Percentiles rank a stretch among this genome's conserved stretches.
Evolutionary conservation across 2,888 invertebrate genomes (phyloP).

Genomic region (Dendrolimus pini): DNA sequence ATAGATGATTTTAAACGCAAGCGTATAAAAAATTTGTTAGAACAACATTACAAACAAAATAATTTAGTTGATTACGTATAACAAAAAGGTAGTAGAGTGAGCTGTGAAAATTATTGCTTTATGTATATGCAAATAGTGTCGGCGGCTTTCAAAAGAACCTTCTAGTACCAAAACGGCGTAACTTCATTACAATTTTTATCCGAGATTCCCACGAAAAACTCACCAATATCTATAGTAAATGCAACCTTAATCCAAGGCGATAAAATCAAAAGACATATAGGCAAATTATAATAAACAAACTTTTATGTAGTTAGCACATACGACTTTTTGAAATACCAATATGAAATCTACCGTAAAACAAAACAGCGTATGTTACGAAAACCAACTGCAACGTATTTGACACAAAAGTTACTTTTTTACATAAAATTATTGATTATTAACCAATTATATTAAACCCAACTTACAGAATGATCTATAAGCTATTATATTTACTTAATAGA

Average conservation of each 20-base stretch:
- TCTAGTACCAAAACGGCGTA: background rate
- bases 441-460: too few relatives aligned
- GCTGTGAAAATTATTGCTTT: conserved; percentile 20
- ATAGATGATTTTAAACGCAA: too few relatives aligned
- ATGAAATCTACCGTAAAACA: background rate
- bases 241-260: background rate
- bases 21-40: too few relatives aligned
- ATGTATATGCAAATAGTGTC: conserved; percentile 34
- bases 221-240: background rate
- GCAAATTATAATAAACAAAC: background rate
- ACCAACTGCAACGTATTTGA: background rate
- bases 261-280: too few relatives aligned
- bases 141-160: background rate
- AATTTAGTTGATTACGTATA: background rate
- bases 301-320: background rate
- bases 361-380: background rate
- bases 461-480: too few relatives aligned
- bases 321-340: background rate
- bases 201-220: background rate
- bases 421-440: too few relatives aligned
- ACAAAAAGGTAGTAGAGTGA: conserved; percentile 3
- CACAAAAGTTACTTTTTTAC: too few relatives aligned
- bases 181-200: background rate
- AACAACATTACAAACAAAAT: background rate
- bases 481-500: too few relatives aligned